These are phyloP conservation scores for Drosophila santomea DNA, from an alignment of 1,140 invertebrate species.

Conservation along the genomic window DNA sequence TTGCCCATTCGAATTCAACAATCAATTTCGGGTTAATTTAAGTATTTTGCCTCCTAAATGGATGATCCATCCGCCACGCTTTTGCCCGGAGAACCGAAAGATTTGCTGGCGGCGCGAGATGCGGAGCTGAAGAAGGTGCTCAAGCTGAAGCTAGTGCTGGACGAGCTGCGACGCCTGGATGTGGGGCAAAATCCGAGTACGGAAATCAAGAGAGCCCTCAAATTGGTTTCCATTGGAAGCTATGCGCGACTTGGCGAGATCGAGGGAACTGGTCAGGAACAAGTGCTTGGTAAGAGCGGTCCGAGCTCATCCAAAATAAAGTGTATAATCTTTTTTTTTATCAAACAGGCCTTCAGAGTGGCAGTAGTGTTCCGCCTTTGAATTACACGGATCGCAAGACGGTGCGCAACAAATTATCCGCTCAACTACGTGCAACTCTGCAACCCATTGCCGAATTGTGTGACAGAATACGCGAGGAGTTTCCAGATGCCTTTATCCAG, in stretches of 20 bases:
- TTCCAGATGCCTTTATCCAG: conserved; percentile 43
- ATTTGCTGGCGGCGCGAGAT: conserved; percentile 44
- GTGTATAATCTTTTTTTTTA: neutral
- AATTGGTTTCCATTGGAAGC: conserved; percentile 48
- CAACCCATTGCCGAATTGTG: conserved; percentile 53
- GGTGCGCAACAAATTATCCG: conserved; percentile 32
- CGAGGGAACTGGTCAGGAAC: conserved; percentile 14
- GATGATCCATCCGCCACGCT: conserved; percentile 42
- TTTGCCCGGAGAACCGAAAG: conserved; percentile 34
- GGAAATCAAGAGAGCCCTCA: conserved; percentile 48
- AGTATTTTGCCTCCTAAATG: conserved; percentile 14
- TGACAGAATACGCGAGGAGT: conserved; percentile 48
- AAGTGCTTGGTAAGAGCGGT: conserved; percentile 45
- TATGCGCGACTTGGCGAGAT: conserved; percentile 40
- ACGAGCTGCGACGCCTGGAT: conserved; percentile 36
- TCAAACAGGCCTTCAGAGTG: conserved; percentile 40
- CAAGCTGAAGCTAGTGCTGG: conserved; percentile 54
- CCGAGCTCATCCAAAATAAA: neutral
- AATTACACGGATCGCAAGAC: conserved; percentile 62
- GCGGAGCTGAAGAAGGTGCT: conserved; percentile 49
- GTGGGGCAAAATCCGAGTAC: conserved; percentile 16
- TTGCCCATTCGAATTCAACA: conserved; percentile 17
- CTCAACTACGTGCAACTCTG: conserved; percentile 28
- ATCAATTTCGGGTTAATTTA: neutral
- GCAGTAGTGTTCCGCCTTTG: conserved; percentile 25